Conservation (phyloP, 2,113 vertebrate genomes). For the Callaeas wilsoni region DNA sequence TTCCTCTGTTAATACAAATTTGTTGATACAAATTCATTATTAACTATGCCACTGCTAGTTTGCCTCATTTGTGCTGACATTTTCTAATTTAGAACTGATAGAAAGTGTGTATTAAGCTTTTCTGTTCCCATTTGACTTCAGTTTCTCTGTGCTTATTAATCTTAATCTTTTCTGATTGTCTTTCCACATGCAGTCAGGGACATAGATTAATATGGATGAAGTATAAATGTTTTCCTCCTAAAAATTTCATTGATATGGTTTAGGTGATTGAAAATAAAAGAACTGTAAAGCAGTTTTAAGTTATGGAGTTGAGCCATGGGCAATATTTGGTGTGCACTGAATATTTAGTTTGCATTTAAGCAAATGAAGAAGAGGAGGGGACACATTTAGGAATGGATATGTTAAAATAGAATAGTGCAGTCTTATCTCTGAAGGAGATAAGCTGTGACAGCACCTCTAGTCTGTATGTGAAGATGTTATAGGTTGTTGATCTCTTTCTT, state of each 20-base stretch:
- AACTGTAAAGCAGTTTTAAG: neutral
- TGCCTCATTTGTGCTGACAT: neutral
- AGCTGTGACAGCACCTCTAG: neutral
- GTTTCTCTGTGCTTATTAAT: conserved; percentile 20
- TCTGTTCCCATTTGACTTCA: neutral
- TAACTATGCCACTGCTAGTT: neutral
- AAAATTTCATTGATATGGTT: neutral
- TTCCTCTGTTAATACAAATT: too few relatives aligned
- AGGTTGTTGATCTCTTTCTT: conserved; percentile 74
- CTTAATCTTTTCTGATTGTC: neutral
- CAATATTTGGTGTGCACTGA: neutral
- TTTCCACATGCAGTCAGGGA: neutral
- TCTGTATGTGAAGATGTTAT: neutral
- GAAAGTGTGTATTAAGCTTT: neutral
- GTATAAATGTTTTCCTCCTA: neutral
- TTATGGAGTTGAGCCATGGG: neutral
- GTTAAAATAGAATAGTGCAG: neutral
- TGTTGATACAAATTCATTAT: neutral
- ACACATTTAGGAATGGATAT: neutral
- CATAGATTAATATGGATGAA: conserved; percentile 1
- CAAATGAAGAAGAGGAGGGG: neutral
- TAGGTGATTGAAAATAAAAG: neutral
- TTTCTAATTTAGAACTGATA: neutral
- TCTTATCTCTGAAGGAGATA: neutral
- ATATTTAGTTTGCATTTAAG: neutral